Base-by-base conservation (phyloP, 2,113 vertebrate species). In the Columbina picui region DNA sequence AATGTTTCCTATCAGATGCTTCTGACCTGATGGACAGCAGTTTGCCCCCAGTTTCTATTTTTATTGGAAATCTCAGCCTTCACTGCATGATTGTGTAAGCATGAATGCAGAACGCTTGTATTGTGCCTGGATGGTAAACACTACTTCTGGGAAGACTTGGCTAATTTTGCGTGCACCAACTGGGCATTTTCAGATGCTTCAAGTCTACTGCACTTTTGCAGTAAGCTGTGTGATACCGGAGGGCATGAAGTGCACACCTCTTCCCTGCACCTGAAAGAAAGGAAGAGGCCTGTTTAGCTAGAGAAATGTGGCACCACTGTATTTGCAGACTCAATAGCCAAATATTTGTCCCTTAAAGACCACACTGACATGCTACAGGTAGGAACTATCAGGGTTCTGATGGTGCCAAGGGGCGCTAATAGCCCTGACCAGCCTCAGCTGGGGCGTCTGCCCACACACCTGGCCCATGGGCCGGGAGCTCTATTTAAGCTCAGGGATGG, bases 321-420 rank as follows among this genome's bases (percentile, higher is more conserved):
- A 17, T 56, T 34, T 79, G 52, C 34, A 78, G 21, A 14, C 34
- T 47, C 19, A 14, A 5, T 70, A 26, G 38, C 23, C 18, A 56
- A 11, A 6, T 47, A 39, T 34, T 61, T 77, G 60, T 29, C 70
- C 26, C 8, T 53, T 47, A 21, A 68, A 76, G 65, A 56, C 30
- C 2, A 45, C 50, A 36, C 7, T 34, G 41, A 41, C 7, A 13
- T 1, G 3, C 15, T 10, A 12, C 0, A 0, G 30, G 16, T 77
- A 50, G 55, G 21, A 32, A 27, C 36, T 49, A 8, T 49, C 6
- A 25, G 30, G 16, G 38, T 55, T 11, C 32, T 30, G n/a, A 69
- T 14, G 11, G 10, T 43, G 21, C 49, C n/a, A 69, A 11, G 2
- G 57, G 49, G 29, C 0, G 0, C 36, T 52, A 67, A 55, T 34